Evolutionary conservation across 2,113 vertebrate genomes (phyloP), one percentile per base, ranked within the genome.

Genomic region (Cebus imitator): DNA sequence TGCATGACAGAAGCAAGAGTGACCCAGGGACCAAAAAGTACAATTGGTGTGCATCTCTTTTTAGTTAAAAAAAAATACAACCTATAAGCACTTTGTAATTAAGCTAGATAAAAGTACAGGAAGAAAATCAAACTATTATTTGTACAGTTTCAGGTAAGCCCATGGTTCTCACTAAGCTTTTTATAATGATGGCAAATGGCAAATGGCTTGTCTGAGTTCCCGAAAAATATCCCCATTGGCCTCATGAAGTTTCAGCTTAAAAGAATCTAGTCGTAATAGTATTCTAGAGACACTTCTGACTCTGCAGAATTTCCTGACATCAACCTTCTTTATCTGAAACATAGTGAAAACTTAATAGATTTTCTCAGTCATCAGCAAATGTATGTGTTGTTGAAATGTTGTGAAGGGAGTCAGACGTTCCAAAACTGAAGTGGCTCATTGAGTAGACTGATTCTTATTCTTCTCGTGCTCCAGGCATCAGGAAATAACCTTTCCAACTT

Each of bases 51-150:
- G 55, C 27, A 7, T 48, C 68, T 79, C 27, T 85, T 87, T 37
- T 84, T 35, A 68, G 57, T 43, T 64, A 14, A 64, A 64, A 64
- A 30, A 23, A 61, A 72, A 61, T 30, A 21, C 5, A 40, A 45
- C 12, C 32, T 32, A 12, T 48, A 83, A 95, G 10, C 52, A 82
- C 23, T 58, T 27, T 70, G 32, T 92, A 73, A 90, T 37, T 73
- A n/a, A 94, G 30, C 52, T 30, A 52, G 50, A 86, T 12, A 73
- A 90, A 87, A 89, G 43, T 55, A 87, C 96, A 94, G 90, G 72
- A 48, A 83, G 43, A 88, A 89, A 76, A 95, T 80, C 32, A 84
- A 61, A 52, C 18, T 70, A 20, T 92, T 68, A 23, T 94, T 92
- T 86, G 48, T 66, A 61, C 0, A 30, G 11, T 83, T 88, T 78